Base-by-base conservation (phyloP, 1,140 invertebrate species). In the Leucophenga varia region DNA sequence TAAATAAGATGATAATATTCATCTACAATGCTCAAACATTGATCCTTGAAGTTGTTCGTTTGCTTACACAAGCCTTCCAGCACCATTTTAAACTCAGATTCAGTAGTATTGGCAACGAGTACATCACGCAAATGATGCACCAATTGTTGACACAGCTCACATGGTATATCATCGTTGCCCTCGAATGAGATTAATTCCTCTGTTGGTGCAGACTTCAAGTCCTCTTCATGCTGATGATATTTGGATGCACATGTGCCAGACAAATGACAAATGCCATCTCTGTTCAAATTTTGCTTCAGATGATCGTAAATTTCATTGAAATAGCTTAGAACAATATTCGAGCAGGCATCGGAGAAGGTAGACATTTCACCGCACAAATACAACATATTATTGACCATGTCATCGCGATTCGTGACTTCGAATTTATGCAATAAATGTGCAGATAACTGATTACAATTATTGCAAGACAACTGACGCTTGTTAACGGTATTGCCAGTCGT, bases 51-150 rank as follows among this genome's bases (percentile, higher is more conserved):
- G 20, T 79, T 80, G 49, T 83, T 83, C 1, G 85, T 87, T 76
- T 91, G 87, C 54, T 87, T 88, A 74, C 91, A 94, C 16, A 94
- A 65, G 46, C 89, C 90, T 59, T 84, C 73, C 10, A 93, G 72
- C 2, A 93, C 84, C 64, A 82, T 76, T 65, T 87, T 81, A 72
- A 95, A 95, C 78, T 93, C 89, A 1, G 75, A 50, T 72, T 90
- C 85, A 0, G 91, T 92, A 1, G 91, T 92, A 61, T 94, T 93
- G n/a, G 90, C 84, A 20, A 90, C 79, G 0, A 94, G 71, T 16
- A 91, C 78, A 73, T 93, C 87, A 48, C 82, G 83, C 47, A 93
- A 75, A 77, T 94, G 90, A 25, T 77, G 76, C 0, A 93, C 86
- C 17, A 93, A 67, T 73, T 91, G 86, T 63, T 90, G 83, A 68